Conservation (phyloP, 2,797 vertebrate species). For the Falco cherrug region DNA sequence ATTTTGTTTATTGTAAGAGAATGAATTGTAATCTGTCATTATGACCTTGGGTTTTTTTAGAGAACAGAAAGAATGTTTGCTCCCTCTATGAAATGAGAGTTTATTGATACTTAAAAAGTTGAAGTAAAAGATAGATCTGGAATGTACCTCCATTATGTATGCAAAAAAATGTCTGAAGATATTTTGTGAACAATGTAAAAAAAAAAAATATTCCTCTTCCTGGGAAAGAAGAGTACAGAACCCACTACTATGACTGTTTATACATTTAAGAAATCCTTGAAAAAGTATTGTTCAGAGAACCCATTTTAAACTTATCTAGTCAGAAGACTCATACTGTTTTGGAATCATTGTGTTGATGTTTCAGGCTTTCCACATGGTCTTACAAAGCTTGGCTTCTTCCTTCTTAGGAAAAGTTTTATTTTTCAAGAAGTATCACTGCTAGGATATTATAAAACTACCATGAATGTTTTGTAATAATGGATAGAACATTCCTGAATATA, state of each 20-base stretch:
- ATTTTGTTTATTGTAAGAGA: background rate
- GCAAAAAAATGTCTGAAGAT: background rate
- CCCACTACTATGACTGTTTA: background rate
- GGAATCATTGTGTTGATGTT: slow-evolving; percentile 55
- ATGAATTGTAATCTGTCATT: background rate
- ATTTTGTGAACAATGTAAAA: background rate
- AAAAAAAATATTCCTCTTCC: background rate
- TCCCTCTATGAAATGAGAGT: background rate
- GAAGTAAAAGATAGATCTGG: background rate
- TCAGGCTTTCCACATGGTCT: background rate
- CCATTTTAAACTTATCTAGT: slow-evolving; percentile 28
- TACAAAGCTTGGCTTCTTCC: slow-evolving; percentile 37
- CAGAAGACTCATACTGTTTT: background rate
- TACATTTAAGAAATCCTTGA: slow-evolving; percentile 20
- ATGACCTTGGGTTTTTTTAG: background rate
- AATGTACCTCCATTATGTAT: background rate
- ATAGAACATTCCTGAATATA: background rate
- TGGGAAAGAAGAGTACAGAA: background rate
- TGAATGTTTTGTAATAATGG: background rate
- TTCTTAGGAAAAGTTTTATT: slow-evolving; percentile 62
- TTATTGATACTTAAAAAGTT: background rate
- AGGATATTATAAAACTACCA: background rate
- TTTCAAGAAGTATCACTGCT: slow-evolving; percentile 13
- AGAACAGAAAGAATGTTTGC: background rate
- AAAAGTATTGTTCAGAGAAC: slow-evolving; percentile 16